Evolutionary conservation across 2,888 invertebrate species (phyloP).

Genomic region (Machimus atricapillus): DNA sequence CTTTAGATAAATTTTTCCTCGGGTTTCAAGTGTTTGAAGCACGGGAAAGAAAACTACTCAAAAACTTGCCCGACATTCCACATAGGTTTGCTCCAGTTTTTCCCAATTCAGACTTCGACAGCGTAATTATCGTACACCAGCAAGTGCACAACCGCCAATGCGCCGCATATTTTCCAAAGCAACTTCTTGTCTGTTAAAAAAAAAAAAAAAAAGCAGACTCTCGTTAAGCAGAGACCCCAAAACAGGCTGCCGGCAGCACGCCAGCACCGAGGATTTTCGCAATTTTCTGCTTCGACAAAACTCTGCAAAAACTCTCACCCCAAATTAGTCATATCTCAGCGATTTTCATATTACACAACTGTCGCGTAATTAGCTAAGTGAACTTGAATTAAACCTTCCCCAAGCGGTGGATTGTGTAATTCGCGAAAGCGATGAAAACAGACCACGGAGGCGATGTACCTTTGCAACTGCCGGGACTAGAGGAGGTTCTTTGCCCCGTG

Average conservation of each 20-base stretch:
- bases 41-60: neutral
- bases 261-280: neutral
- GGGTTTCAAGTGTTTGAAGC: neutral
- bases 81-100: neutral
- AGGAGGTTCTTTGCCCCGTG: neutral
- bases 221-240: neutral
- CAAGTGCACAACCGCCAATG: neutral
- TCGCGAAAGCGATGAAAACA: neutral
- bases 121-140: neutral
- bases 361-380: conserved; percentile 9
- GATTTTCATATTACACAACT: neutral
- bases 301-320: neutral
- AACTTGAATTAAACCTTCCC: conserved; percentile 22
- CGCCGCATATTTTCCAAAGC: neutral
- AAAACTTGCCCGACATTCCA: neutral
- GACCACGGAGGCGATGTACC: neutral
- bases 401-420: neutral
- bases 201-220: neutral
- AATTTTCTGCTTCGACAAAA: neutral
- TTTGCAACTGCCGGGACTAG: neutral
- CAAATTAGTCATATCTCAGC: neutral
- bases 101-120: neutral
- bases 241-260: neutral
- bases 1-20: neutral
- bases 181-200: neutral